These are phyloP conservation scores for Luperina testacea DNA, from an alignment of 2,888 invertebrate genomes.

Conservation along the genomic window DNA sequence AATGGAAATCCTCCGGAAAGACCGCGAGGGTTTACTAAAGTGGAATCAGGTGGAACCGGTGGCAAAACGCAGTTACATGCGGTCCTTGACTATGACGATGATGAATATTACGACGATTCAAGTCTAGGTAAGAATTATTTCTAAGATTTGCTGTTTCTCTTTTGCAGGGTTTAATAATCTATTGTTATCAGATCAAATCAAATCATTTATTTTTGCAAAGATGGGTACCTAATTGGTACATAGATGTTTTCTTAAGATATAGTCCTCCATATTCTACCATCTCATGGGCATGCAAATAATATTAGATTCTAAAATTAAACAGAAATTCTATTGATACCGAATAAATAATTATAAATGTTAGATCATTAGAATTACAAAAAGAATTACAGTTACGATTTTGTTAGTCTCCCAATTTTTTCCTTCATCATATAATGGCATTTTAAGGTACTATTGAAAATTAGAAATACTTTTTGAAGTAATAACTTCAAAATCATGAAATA, in stretches of 20 bases:
- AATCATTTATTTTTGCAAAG: too few species aligned
- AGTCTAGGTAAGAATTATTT: conserved; percentile 80
- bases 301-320: too few species aligned
- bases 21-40: conserved; percentile 92
- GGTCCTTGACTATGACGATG: conserved; percentile 92
- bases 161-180: neutral
- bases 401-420: neutral
- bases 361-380: too few species aligned
- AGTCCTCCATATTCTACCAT: too few species aligned
- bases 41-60: conserved; percentile 89
- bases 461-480: neutral
- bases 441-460: neutral
- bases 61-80: conserved; percentile 93
- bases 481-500: conserved; percentile 16
- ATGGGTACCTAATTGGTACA: too few species aligned
- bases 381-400: too few species aligned
- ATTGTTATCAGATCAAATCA: too few species aligned
- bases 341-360: too few species aligned
- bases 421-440: neutral
- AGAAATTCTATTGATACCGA: too few species aligned
- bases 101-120: conserved; percentile 91
- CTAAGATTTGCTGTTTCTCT: neutral
- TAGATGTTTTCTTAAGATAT: too few species aligned
- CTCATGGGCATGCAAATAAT: too few species aligned
- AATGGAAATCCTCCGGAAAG: conserved; percentile 85